These are phyloP conservation scores for Sigmodon hispidus DNA, from an alignment of 2,113 vertebrate species.

Conservation along the genomic window DNA sequence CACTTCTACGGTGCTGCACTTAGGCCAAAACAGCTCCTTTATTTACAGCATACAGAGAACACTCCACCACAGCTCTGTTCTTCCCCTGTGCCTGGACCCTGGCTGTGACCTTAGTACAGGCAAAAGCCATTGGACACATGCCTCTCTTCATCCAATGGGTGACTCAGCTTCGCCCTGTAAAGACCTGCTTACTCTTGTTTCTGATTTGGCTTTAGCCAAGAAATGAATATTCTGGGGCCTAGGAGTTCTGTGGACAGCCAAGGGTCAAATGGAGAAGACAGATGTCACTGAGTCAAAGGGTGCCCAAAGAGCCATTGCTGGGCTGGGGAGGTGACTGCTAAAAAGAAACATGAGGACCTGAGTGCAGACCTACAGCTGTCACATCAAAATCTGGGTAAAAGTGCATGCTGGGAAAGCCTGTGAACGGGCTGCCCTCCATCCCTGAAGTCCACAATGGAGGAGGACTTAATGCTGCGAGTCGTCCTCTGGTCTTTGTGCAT, in stretches of 20 bases:
- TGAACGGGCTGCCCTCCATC: neutral
- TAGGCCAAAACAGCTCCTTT: no score
- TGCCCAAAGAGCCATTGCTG: neutral
- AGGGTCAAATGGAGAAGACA: neutral
- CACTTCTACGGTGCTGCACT: no score
- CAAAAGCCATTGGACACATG: neutral
- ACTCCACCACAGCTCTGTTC: no score
- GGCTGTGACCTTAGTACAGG: neutral
- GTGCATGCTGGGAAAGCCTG: neutral
- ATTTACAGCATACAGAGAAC: no score
- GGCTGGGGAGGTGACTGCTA: neutral
- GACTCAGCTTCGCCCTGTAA: neutral
- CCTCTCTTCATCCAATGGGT: neutral
- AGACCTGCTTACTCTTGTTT: neutral
- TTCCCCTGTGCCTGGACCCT: constrained; percentile 28
- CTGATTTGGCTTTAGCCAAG: constrained; percentile 17
- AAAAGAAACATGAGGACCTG: neutral
- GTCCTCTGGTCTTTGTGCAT: neutral
- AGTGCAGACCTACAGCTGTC: neutral
- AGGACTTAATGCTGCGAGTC: neutral
- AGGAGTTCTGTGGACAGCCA: neutral
- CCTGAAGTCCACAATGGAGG: neutral
- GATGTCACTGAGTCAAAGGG: neutral
- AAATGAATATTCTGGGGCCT: constrained; percentile 36
- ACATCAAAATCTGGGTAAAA: neutral